Evolutionary conservation across 2,797 vertebrate genomes (phyloP).

Genomic region (Spondyliosoma cantharus): DNA sequence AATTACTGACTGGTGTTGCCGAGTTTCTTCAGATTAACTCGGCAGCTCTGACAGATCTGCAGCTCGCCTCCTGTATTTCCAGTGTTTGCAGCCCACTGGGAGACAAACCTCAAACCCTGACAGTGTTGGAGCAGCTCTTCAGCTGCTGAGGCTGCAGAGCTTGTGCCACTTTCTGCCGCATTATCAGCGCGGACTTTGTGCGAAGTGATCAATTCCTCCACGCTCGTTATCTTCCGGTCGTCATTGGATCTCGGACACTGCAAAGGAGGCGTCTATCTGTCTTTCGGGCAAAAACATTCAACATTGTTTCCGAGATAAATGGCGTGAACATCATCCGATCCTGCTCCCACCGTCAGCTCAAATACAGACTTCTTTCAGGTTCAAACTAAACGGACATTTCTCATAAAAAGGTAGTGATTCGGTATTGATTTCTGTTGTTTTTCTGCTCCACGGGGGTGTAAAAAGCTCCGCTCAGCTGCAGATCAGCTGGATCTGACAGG

Average conservation of each 20-base stretch:
- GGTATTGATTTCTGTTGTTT: slow-evolving; percentile 31
- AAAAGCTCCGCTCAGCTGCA: background rate
- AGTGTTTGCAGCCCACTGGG: slow-evolving; percentile 13
- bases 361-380: background rate
- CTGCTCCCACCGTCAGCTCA: background rate
- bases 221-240: background rate
- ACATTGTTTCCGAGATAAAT: no score
- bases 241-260: background rate
- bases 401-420: background rate
- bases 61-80: slow-evolving; percentile 27
- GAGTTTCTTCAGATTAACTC: slow-evolving; percentile 9
- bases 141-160: slow-evolving; percentile 28
- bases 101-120: slow-evolving; percentile 42
- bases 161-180: background rate
- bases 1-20: background rate
- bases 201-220: slow-evolving; percentile 11
- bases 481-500: slow-evolving; percentile 27
- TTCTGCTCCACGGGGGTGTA: background rate
- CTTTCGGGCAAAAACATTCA: background rate
- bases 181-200: slow-evolving; percentile 43
- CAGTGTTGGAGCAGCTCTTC: background rate
- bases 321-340: background rate
- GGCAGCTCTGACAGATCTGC: slow-evolving; percentile 31
- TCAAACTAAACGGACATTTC: background rate
- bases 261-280: background rate